These are phyloP conservation scores for Denticeps clupeoides DNA, from an alignment of 2,797 vertebrate species.

Conservation along the genomic window DNA sequence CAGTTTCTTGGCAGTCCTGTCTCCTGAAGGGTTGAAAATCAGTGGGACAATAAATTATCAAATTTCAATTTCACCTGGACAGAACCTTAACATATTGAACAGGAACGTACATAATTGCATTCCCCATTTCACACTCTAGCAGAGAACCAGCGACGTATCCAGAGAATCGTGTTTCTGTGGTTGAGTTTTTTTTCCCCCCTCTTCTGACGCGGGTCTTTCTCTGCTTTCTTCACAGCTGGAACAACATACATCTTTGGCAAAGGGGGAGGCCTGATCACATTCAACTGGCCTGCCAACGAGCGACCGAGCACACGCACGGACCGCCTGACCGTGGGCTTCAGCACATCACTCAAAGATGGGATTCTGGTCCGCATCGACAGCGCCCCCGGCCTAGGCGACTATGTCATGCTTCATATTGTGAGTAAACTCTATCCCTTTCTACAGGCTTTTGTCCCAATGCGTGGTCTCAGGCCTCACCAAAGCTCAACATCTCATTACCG, in stretches of 20 bases:
- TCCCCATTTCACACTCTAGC: no score
- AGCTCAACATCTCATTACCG: background rate
- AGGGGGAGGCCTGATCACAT: constrained; percentile 88
- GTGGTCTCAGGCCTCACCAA: no score
- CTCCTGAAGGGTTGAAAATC: no score
- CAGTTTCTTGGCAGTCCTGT: no score
- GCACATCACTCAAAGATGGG: constrained; percentile 92
- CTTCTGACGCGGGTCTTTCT: background rate
- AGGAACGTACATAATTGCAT: no score
- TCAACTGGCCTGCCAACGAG: constrained; percentile 91
- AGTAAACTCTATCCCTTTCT: no score
- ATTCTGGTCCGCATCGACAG: constrained; percentile 93
- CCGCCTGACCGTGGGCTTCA: constrained; percentile 90
- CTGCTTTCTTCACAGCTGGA: constrained; percentile 64
- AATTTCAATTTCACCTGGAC: no score
- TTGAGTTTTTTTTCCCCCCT: background rate
- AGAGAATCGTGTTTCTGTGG: no score
- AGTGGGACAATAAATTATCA: no score
- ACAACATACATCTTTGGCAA: constrained; percentile 96
- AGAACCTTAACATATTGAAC: no score
- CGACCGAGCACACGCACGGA: constrained; percentile 91
- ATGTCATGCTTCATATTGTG: constrained; percentile 94
- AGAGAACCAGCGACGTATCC: no score
- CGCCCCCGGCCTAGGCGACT: constrained; percentile 84
- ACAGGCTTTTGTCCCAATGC: no score